Evolutionary conservation across 2,113 vertebrate species (phyloP).

Genomic region (Blennius ocellaris): DNA sequence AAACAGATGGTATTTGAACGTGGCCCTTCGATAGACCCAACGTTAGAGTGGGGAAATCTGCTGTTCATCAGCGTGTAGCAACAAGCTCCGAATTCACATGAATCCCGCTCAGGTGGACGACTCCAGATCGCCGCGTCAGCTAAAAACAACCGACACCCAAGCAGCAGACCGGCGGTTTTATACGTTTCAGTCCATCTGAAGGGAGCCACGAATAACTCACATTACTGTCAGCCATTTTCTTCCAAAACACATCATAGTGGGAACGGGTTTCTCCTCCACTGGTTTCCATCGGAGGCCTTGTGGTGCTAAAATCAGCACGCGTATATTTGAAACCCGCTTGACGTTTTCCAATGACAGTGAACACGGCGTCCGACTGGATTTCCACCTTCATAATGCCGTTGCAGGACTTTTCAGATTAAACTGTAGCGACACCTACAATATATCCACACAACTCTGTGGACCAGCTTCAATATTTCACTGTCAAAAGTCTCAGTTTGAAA

Average conservation of each 20-base stretch:
- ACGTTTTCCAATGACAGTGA: constrained; percentile 27
- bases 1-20: constrained; percentile 75
- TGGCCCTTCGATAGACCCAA: constrained; percentile 39
- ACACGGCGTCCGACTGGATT: constrained; percentile 2
- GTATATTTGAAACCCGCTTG: constrained; percentile 11
- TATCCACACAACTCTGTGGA: no score
- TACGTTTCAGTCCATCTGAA: constrained; percentile 28
- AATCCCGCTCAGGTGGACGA: constrained; percentile 15
- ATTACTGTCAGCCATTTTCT: constrained; percentile 48
- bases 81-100: constrained; percentile 1
- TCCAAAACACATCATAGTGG: constrained; percentile 47
- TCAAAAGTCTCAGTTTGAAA: no score
- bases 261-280: constrained; percentile 29
- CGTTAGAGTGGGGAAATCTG: constrained; percentile 18
- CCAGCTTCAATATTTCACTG: no score
- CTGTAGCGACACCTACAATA: no score
- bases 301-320: constrained; percentile 50
- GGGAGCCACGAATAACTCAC: constrained; percentile 24
- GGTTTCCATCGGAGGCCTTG: constrained; percentile 54
- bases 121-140: constrained; percentile 11
- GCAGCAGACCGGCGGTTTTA: constrained; percentile 22
- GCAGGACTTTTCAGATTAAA: not conserved
- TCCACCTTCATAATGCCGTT: not conserved
- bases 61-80: constrained; percentile 24
- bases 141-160: constrained; percentile 33